Conservation (phyloP, 2,888 invertebrate genomes). For the Tenthredo amoena region DNA sequence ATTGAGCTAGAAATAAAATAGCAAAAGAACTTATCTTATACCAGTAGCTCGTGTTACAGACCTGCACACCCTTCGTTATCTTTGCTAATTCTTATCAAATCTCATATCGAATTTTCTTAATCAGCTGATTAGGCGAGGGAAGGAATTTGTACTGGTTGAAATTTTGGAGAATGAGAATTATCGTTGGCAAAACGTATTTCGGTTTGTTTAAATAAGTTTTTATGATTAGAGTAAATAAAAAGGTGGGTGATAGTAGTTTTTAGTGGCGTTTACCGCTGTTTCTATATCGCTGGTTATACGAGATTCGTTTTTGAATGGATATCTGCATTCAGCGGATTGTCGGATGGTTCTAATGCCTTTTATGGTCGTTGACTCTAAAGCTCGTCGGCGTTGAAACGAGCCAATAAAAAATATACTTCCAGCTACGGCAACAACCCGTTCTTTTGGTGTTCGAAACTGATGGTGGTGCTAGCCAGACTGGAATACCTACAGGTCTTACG, state of each 20-base stretch:
- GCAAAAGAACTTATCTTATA: background rate
- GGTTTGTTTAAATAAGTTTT: background rate
- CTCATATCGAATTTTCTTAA: background rate
- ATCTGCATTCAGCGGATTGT: slow-evolving; percentile 11
- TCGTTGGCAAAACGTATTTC: background rate
- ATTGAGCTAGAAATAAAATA: background rate
- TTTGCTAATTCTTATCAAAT: background rate
- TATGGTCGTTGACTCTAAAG: slow-evolving; percentile 4
- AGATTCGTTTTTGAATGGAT: slow-evolving; percentile 16
- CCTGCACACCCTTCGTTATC: background rate
- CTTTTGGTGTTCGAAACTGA: background rate
- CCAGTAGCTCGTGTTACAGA: background rate
- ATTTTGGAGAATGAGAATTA: background rate
- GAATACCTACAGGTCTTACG: background rate
- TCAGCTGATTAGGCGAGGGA: background rate
- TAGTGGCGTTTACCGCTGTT: background rate
- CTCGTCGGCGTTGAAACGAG: background rate
- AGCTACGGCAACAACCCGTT: background rate
- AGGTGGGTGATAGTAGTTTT: background rate
- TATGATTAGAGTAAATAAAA: background rate
- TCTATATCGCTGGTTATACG: background rate
- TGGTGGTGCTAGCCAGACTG: background rate
- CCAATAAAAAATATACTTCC: slow-evolving; percentile 11
- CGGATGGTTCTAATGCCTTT: slow-evolving; percentile 27
- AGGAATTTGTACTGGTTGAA: background rate